Percentiles rank a stretch among this genome's conserved stretches.
phyloP scores from a whole-genome alignment of 2,113 vertebrate species.

The Gobius niger region DNA sequence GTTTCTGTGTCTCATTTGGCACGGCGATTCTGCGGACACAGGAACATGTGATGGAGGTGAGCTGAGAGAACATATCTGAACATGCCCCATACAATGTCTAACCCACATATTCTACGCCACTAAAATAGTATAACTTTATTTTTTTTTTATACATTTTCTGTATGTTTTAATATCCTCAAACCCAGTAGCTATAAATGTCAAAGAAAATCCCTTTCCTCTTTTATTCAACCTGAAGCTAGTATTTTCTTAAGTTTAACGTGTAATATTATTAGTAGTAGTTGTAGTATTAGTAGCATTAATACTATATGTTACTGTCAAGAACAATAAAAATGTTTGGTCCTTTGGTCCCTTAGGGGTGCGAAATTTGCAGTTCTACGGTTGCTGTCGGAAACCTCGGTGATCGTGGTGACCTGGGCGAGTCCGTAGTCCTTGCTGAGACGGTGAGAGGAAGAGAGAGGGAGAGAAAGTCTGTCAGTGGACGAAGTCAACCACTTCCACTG shows the following conservation, averaged over 20 bases:
- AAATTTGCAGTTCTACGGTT: conserved; percentile 80
- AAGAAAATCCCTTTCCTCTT: conserved; percentile 74
- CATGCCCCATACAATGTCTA: conserved; percentile 74
- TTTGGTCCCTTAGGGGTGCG: conserved; percentile 84
- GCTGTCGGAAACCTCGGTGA: conserved; percentile 80
- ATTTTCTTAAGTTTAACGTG: conserved; percentile 76
- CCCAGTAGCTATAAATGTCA: conserved; percentile 80
- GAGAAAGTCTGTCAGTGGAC: conserved; percentile 73
- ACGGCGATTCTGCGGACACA: conserved; percentile 35
- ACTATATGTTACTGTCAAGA: conserved; percentile 81
- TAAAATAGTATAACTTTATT: conserved; percentile 80
- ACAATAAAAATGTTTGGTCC: conserved; percentile 86
- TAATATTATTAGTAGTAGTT: conserved; percentile 80
- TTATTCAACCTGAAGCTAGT: conserved; percentile 80
- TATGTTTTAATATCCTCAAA: conserved; percentile 78
- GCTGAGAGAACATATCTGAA: conserved; percentile 65
- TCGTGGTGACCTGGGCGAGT: conserved; percentile 77
- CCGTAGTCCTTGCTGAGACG: conserved; percentile 75
- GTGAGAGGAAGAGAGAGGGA: conserved; percentile 75
- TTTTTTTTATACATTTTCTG: conserved; percentile 69
- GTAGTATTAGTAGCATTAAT: conserved; percentile 81
- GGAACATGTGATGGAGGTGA: conserved; percentile 48
- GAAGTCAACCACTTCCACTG: conserved; percentile 69
- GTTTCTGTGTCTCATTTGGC: conserved; percentile 53
- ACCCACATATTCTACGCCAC: conserved; percentile 78